phyloP scores from a whole-genome alignment of 2,888 invertebrate species.

The Spatulosminthurus flaviceps region DNA sequence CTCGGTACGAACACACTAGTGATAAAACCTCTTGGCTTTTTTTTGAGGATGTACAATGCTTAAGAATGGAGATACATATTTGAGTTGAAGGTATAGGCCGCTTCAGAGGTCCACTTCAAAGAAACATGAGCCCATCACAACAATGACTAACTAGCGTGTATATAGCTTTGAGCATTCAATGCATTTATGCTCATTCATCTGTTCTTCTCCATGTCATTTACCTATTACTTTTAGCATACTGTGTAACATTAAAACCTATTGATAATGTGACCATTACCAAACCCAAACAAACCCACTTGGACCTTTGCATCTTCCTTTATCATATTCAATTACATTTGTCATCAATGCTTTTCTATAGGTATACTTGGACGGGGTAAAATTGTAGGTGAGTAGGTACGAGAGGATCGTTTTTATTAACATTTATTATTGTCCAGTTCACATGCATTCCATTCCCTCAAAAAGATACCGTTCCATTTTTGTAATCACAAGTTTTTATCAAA shows the following conservation, averaged over 20 bases:
- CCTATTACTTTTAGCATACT: not conserved
- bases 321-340: no score
- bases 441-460: no score
- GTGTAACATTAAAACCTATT: not conserved
- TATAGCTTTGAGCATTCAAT: constrained; percentile 43
- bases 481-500: no score
- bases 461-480: no score
- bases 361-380: no score
- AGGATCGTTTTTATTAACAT: no score
- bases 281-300: not conserved
- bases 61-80: not conserved
- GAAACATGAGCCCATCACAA: constrained; percentile 50
- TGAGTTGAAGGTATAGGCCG: not conserved
- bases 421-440: no score
- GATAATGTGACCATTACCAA: constrained; percentile 18
- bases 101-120: constrained; percentile 45
- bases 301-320: no score
- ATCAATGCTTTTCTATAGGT: no score
- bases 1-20: no score
- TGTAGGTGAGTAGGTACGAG: no score
- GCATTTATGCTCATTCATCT: constrained; percentile 43
- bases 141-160: constrained; percentile 48
- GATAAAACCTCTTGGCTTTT: constrained; percentile 38
- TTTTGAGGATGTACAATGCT: not conserved
- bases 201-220: constrained; percentile 11